A percentile compares a stretch with the other conserved stretches of the same genome.
These are phyloP conservation scores for Fratercula arctica DNA, from an alignment of 2,797 vertebrate species.

Conservation along the genomic window DNA sequence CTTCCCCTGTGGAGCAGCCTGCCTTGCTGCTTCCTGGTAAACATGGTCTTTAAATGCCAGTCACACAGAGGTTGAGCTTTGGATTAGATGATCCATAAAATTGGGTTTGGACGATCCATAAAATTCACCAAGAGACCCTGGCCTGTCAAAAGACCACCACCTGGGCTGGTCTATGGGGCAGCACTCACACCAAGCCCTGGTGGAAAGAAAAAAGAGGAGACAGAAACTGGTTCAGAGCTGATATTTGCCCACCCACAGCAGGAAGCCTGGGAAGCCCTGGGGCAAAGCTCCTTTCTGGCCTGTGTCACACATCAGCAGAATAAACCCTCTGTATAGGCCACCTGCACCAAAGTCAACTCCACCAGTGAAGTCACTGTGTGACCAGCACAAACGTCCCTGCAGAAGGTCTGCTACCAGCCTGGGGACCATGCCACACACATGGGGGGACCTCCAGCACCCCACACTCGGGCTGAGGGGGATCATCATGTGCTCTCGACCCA, in stretches of 20 bases:
- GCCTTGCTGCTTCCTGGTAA: neutral
- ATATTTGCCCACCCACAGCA: neutral
- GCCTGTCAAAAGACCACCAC: too few species aligned
- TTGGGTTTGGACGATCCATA: neutral
- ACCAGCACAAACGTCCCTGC: neutral
- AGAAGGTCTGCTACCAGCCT: neutral
- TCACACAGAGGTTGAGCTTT: neutral
- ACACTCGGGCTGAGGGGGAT: neutral
- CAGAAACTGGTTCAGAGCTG: neutral
- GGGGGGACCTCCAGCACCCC: neutral
- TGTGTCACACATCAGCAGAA: neutral
- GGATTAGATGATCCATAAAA: neutral
- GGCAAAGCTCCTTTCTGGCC: neutral
- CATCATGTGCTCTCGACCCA: neutral
- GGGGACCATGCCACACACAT: fast-evolving
- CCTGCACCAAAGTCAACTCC: neutral
- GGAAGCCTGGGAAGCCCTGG: neutral
- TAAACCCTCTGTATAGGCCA: neutral
- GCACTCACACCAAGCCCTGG: too few species aligned
- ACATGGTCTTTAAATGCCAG: neutral
- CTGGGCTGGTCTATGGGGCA: too few species aligned
- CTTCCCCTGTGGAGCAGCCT: neutral
- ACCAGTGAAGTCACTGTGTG: neutral
- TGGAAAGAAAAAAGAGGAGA: neutral
- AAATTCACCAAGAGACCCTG: neutral